These are phyloP conservation scores for Tigriopus japonicus DNA, from an alignment of 1,140 invertebrate species.

Conservation along the genomic window DNA sequence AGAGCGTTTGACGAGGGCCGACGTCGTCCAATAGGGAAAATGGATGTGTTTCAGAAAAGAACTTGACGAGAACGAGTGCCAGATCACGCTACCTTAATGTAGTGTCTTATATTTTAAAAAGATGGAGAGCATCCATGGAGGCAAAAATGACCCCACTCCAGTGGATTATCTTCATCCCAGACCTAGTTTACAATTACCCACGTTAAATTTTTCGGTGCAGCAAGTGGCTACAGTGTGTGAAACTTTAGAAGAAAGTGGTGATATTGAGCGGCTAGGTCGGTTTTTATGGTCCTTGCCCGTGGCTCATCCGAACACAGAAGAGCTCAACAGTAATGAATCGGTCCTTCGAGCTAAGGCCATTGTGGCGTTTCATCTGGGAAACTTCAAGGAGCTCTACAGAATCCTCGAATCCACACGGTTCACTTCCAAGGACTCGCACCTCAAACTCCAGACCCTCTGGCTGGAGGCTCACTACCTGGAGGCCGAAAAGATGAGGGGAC, in stretches of 20 bases:
- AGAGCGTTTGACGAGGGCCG: no score
- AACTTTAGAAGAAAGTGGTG: conserved; percentile 91
- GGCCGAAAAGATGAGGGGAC: conserved; percentile 81
- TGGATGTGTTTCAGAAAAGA: no score
- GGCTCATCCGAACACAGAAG: conserved; percentile 61
- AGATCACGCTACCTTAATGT: no score
- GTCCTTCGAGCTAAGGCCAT: conserved; percentile 86
- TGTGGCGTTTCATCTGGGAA: conserved; percentile 87
- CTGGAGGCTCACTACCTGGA: conserved; percentile 97
- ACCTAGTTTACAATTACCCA: conserved; percentile 65
- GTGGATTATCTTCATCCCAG: conserved; percentile 41
- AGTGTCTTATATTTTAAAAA: no score
- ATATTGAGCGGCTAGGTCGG: conserved; percentile 81
- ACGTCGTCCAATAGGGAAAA: no score
- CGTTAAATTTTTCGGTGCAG: conserved; percentile 68
- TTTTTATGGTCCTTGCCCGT: conserved; percentile 93
- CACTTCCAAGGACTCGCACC: conserved; percentile 74
- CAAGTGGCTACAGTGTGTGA: conserved; percentile 97
- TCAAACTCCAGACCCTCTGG: conserved; percentile 88
- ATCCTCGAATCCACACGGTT: conserved; percentile 94
- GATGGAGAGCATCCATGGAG: no score
- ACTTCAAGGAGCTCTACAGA: conserved; percentile 77
- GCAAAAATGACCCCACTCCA: conserved; percentile 20
- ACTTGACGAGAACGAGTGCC: no score
- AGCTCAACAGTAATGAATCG: conserved; percentile 82